phyloP scores from a whole-genome alignment of 2,797 vertebrate species.

The Tarsius wallacei region DNA sequence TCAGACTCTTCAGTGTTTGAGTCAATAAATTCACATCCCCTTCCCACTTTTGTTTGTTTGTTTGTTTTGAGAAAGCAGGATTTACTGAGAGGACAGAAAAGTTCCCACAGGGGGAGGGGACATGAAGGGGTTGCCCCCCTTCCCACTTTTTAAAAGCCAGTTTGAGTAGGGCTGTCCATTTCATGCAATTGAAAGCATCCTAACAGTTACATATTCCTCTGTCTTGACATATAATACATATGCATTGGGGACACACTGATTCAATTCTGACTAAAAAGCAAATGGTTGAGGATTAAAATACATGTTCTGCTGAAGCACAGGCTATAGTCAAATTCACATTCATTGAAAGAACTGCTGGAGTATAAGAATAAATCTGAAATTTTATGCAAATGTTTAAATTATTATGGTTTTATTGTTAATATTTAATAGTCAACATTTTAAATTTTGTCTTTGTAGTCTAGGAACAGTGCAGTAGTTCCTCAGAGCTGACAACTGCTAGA shows the following conservation, averaged over 20 bases:
- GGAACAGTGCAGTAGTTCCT: neutral
- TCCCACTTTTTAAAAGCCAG: neutral
- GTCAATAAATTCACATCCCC: neutral
- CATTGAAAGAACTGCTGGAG: neutral
- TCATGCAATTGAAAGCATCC: neutral
- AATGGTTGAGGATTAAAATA: neutral
- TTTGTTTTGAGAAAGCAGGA: too few species aligned
- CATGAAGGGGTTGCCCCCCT: neutral
- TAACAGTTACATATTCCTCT: neutral
- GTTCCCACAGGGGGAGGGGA: too few species aligned
- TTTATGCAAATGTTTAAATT: slow-evolving; percentile 13
- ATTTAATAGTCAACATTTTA: slow-evolving; percentile 17
- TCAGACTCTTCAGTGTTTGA: neutral
- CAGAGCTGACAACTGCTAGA: neutral
- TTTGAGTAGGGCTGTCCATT: neutral
- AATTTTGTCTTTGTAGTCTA: neutral
- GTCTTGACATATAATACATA: neutral
- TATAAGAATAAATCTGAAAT: neutral
- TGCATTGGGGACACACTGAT: neutral
- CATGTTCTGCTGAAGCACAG: slow-evolving; percentile 11
- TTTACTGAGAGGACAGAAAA: too few species aligned
- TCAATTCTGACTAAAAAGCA: slow-evolving; percentile 31
- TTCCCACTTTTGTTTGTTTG: neutral
- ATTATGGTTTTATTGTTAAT: slow-evolving; percentile 15
- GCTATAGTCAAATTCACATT: neutral